Evolutionary conservation across 30 jellyfish, hydroid and myxozoan genomes (phyloP), one percentile per base, ranked within the genome.

Genomic region (Nemopilema nomurai): DNA sequence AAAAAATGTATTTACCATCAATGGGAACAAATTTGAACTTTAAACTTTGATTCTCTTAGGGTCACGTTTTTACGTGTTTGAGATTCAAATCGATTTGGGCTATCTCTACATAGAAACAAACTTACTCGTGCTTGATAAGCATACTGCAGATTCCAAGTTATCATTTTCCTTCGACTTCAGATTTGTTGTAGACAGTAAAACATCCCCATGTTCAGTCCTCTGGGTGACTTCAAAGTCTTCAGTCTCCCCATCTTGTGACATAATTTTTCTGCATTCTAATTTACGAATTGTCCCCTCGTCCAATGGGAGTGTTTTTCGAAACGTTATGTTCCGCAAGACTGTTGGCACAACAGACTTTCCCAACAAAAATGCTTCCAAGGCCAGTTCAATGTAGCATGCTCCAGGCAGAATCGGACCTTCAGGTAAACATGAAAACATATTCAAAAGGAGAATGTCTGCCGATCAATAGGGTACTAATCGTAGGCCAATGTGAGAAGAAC

Each of bases 311-410:
- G 51, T 79, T n/a, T 65, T 79, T n/a, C 57, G 74, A 1, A 79
- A 79, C 1, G 27, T 50, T 21, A 64, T 6, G 30, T 79, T 80
- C 23, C 21, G 22, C 4, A 79, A 28, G 1, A 57, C 8, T 23
- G 64, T 29, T 21, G 83, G 88, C 26, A 19, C 49, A 53, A 29
- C 27, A 13, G 18, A 16, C 18, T 33, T 64, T 26, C 65, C 83
- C 78, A 79, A 3, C 57, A 41, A 52, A 19, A 41, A 82, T 23
- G 88, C 88, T 30, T 79, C 88, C 81, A 79, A 23, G 57, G 74
- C 78, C 29, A 63, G 24, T 33, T 79, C 88, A 24, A 79, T 57
- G 64, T 51, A 79, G 32, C 83, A 17, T 16, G 88, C 88, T 8
- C 88, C 88, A 25, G 88, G 88, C 30, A 52, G 32, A 1, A 53